Conservation (phyloP, 2,888 invertebrate genomes). For the Ochropleura plecta region DNA sequence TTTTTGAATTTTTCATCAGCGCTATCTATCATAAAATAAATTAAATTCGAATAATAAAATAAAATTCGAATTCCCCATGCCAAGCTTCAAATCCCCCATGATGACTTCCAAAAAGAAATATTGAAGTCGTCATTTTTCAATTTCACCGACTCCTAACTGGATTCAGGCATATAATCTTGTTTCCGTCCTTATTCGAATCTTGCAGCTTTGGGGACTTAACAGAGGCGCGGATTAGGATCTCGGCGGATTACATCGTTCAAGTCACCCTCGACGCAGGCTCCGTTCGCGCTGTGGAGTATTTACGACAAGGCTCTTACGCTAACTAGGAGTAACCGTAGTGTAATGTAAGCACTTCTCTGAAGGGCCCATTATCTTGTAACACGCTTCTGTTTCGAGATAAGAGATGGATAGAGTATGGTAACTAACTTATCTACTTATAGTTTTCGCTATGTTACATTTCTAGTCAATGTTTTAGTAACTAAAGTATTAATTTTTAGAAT, state of each 20-base stretch:
- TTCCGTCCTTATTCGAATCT: conserved; percentile 30
- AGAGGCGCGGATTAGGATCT: conserved; percentile 46
- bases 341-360: conserved; percentile 43
- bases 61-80: too few species aligned
- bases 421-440: not conserved
- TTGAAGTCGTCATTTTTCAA: not conserved
- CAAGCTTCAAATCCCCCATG: too few species aligned
- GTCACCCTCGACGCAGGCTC: conserved; percentile 18
- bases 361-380: conserved; percentile 48
- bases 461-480: not conserved
- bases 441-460: not conserved
- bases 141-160: conserved; percentile 21
- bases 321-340: conserved; percentile 39
- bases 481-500: not conserved
- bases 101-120: not conserved
- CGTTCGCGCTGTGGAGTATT: conserved; percentile 40
- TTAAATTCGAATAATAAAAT: too few species aligned
- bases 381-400: conserved; percentile 45
- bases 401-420: not conserved
- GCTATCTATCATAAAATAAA: too few species aligned
- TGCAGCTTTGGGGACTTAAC: conserved; percentile 44
- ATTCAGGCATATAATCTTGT: conserved; percentile 49
- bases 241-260: conserved; percentile 48
- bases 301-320: conserved; percentile 31
- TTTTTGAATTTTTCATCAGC: too few species aligned